These are phyloP conservation scores for Beroe forskalii DNA, from an alignment of 37 sponge, comb jelly and placozoan species.

Conservation along the genomic window DNA sequence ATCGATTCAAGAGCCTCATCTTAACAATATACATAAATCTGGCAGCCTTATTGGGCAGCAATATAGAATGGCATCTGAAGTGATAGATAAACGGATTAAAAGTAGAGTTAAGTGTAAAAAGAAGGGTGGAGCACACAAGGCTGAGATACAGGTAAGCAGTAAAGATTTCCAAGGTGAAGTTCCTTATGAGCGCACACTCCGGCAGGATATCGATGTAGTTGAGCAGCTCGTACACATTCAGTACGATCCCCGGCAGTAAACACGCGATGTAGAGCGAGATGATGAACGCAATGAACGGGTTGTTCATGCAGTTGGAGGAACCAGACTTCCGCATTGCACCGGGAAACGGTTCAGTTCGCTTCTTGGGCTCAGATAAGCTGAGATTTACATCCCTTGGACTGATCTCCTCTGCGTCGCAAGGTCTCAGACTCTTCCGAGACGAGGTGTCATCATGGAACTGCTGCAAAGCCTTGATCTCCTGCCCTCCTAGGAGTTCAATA, in stretches of 20 bases:
- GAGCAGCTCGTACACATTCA: conserved; percentile 4
- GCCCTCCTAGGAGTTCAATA: no score
- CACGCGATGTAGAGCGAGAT: background rate
- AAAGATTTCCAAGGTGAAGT: background rate
- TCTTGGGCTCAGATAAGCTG: background rate
- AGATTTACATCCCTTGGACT: background rate
- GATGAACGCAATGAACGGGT: background rate
- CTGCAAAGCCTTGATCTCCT: background rate
- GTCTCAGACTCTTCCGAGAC: background rate
- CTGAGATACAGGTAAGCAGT: background rate
- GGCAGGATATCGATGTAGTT: background rate
- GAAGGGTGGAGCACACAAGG: background rate
- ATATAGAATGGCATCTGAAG: conserved; percentile 13
- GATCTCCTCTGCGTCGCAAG: background rate
- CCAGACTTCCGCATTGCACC: background rate
- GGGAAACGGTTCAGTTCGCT: no score
- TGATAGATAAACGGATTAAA: conserved; percentile 30
- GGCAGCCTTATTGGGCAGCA: background rate
- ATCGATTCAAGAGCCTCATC: no score
- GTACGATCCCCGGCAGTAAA: background rate
- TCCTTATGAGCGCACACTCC: background rate
- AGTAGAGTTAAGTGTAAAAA: conserved; percentile 2
- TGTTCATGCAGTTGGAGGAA: background rate
- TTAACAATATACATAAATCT: background rate
- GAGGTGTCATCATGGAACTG: background rate